Conservation (phyloP, 2,113 vertebrate genomes). For the Aix galericulata region DNA sequence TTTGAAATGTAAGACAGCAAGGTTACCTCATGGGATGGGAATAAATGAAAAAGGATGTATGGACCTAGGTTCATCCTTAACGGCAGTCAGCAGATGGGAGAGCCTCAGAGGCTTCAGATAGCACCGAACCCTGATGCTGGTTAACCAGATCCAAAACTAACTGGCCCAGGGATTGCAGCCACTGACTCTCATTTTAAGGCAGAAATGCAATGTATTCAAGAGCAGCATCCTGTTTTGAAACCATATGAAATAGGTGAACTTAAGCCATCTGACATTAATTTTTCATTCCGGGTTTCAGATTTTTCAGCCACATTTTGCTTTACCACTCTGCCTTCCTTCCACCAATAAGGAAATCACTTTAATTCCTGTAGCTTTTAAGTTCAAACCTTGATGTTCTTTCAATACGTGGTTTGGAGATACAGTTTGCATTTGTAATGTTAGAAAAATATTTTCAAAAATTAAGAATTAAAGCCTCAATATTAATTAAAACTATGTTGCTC, state of each 20-base stretch:
- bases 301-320: neutral
- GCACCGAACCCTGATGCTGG: neutral
- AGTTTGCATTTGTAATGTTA: neutral
- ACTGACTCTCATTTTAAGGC: neutral
- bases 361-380: neutral
- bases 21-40: no score
- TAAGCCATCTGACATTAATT: neutral
- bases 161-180: neutral
- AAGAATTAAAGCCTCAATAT: neutral
- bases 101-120: neutral
- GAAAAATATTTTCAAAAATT: neutral
- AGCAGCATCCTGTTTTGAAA: neutral
- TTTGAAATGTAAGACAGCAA: neutral
- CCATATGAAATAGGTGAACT: neutral
- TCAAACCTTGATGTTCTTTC: neutral
- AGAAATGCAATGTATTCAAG: neutral
- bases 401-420: neutral
- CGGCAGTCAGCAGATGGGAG: accelerated
- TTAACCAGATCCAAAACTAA: neutral
- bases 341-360: neutral
- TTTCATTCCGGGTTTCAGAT: neutral
- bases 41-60: neutral
- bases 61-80: neutral
- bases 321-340: neutral
- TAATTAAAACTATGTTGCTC: neutral